Percentiles rank a stretch among this genome's conserved stretches.
phyloP scores from a whole-genome alignment of 1,140 invertebrate genomes.

The Scaptomyza graminum region DNA sequence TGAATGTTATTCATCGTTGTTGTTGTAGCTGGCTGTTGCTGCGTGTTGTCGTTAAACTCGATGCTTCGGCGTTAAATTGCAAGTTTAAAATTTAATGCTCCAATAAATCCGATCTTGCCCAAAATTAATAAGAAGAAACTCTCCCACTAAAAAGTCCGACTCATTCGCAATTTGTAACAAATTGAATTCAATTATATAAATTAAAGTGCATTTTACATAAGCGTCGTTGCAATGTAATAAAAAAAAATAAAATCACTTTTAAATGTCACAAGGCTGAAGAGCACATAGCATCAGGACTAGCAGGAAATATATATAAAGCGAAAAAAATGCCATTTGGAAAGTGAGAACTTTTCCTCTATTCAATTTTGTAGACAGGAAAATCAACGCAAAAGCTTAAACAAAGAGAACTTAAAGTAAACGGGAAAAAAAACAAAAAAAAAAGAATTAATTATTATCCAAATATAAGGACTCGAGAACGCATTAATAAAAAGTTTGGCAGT shows the following conservation, averaged over 20 bases:
- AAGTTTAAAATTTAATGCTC: slow-evolving; percentile 75
- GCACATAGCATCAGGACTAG: not conserved
- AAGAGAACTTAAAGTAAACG: slow-evolving; percentile 55
- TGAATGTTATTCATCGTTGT: slow-evolving; percentile 25
- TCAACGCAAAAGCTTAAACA: slow-evolving; percentile 66
- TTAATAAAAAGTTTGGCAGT: slow-evolving; percentile 74
- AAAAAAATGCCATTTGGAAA: not conserved
- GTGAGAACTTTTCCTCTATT: slow-evolving; percentile 19
- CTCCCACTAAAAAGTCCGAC: slow-evolving; percentile 3
- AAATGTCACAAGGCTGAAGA: slow-evolving; percentile 40
- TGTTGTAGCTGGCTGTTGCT: not conserved
- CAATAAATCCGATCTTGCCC: slow-evolving; percentile 64
- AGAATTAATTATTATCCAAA: slow-evolving; percentile 45
- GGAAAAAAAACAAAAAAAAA: not conserved
- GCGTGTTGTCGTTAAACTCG: slow-evolving; percentile 54
- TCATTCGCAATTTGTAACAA: slow-evolving; percentile 61
- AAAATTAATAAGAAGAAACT: slow-evolving; percentile 19
- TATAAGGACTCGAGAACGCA: slow-evolving; percentile 57
- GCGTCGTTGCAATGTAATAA: slow-evolving; percentile 48
- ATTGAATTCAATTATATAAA: slow-evolving; percentile 81
- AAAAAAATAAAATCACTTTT: slow-evolving; percentile 64
- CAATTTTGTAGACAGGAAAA: slow-evolving; percentile 60
- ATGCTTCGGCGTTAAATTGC: slow-evolving; percentile 66
- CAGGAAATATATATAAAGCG: not conserved
- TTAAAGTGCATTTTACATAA: slow-evolving; percentile 79